Evolutionary conservation across 2,797 vertebrate species (phyloP).

Genomic region (Furcifer pardalis): DNA sequence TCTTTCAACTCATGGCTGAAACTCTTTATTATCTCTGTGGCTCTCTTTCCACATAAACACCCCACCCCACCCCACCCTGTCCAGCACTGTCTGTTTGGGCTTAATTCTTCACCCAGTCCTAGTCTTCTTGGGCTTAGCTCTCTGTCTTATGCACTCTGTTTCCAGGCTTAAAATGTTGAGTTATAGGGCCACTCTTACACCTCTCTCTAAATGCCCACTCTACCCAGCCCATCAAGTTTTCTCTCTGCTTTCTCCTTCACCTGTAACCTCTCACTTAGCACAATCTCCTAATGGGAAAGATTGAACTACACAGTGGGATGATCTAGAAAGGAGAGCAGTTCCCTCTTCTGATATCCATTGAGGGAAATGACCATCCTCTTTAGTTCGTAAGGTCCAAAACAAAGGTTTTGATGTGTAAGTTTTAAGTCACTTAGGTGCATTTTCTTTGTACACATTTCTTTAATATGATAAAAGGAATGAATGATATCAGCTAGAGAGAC

Average conservation of each 20-base stretch:
- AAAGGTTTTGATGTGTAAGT: background rate
- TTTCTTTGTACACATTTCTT: background rate
- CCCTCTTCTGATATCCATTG: background rate
- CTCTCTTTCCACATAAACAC: background rate
- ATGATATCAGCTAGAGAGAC: fast-evolving
- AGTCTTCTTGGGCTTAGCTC: background rate
- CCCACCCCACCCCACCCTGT: too few species aligned
- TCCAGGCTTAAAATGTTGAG: background rate
- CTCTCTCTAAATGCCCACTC: background rate
- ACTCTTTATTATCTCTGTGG: background rate
- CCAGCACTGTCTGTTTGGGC: background rate
- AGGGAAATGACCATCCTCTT: background rate
- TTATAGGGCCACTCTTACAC: background rate
- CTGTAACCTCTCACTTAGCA: background rate
- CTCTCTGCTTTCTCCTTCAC: background rate
- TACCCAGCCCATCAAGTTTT: background rate
- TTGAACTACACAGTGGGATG: background rate
- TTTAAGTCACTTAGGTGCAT: background rate
- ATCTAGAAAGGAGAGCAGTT: background rate
- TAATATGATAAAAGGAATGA: fast-evolving
- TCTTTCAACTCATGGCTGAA: background rate
- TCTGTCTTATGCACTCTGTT: background rate
- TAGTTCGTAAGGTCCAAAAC: background rate
- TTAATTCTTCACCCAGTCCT: background rate
- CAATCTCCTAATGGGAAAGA: too few species aligned